These are phyloP conservation scores for Megalopta genalis DNA, from an alignment of 1,140 invertebrate species.

Conservation along the genomic window DNA sequence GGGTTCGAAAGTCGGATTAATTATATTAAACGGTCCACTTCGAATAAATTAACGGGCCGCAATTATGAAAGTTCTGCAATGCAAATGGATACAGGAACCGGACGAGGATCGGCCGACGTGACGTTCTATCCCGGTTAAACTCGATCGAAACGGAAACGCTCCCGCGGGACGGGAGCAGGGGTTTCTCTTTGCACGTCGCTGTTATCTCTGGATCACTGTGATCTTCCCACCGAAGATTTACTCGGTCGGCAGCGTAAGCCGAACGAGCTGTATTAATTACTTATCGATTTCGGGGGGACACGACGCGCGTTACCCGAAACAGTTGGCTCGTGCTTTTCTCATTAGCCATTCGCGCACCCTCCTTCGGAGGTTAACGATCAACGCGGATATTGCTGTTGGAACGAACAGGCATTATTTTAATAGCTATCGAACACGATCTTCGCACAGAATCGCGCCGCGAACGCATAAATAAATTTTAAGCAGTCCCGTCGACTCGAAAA, in stretches of 20 bases:
- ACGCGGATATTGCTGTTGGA: too few relatives aligned
- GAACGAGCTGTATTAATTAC: conserved; percentile 19
- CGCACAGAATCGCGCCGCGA: too few relatives aligned
- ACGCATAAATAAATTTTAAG: too few relatives aligned
- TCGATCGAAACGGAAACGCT: conserved; percentile 27
- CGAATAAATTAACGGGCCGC: not conserved
- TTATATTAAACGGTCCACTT: conserved; percentile 5
- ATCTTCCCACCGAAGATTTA: conserved; percentile 6
- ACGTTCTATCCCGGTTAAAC: conserved; percentile 18
- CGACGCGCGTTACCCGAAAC: not conserved
- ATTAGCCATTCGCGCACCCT: not conserved
- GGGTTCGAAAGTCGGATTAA: not conserved
- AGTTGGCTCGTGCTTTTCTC: not conserved
- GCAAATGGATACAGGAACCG: conserved; percentile 21
- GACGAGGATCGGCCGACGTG: conserved; percentile 1
- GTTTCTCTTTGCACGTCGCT: not conserved
- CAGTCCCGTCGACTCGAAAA: too few relatives aligned
- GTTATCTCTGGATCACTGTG: not conserved
- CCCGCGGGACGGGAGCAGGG: conserved; percentile 1
- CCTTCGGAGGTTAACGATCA: too few relatives aligned
- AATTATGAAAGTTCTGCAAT: conserved; percentile 25
- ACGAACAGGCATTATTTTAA: too few relatives aligned
- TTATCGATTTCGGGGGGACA: not conserved
- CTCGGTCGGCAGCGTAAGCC: not conserved
- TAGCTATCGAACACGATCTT: too few relatives aligned